A percentile compares a stretch with the other conserved stretches of the same genome.
These are phyloP conservation scores for Agapostemon virescens DNA, from an alignment of 2,888 invertebrate genomes.

Conservation along the genomic window DNA sequence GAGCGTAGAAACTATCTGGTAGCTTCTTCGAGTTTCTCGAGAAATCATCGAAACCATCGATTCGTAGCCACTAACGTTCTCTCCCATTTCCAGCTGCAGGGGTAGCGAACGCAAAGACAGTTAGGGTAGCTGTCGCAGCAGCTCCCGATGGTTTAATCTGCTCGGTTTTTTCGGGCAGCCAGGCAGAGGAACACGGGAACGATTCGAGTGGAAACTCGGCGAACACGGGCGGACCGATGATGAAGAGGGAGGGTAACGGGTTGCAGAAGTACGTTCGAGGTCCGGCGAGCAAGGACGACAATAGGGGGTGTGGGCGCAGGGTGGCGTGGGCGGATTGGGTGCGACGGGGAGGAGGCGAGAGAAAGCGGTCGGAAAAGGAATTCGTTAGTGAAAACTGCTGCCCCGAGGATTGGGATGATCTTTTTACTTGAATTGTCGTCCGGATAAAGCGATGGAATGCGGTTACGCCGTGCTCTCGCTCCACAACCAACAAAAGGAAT, in stretches of 20 bases:
- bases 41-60: not conserved
- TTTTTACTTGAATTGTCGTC: slow-evolving; percentile 70
- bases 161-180: slow-evolving; percentile 64
- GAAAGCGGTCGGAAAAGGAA: slow-evolving; percentile 73
- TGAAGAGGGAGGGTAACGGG: slow-evolving; percentile 3
- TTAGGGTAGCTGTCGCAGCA: slow-evolving; percentile 67
- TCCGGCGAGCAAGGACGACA: slow-evolving; percentile 52
- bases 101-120: slow-evolving; percentile 59
- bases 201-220: slow-evolving; percentile 43
- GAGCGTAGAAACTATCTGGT: too few relatives aligned
- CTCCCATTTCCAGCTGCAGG: not conserved
- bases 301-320: slow-evolving; percentile 33
- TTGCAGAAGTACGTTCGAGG: slow-evolving; percentile 45
- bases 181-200: slow-evolving; percentile 49
- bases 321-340: slow-evolving; percentile 56
- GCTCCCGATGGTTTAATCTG: slow-evolving; percentile 75
- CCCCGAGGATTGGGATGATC: slow-evolving; percentile 71
- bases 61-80: not conserved
- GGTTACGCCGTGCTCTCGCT: slow-evolving; percentile 63
- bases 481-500: slow-evolving; percentile 65
- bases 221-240: slow-evolving; percentile 42
- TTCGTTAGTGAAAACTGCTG: slow-evolving; percentile 76
- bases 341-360: slow-evolving; percentile 47
- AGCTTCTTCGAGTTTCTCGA: not conserved
- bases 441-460: slow-evolving; percentile 68